Evolutionary conservation across 2,888 invertebrate species (phyloP).

Genomic region (Rotaria magnacalcarata): DNA sequence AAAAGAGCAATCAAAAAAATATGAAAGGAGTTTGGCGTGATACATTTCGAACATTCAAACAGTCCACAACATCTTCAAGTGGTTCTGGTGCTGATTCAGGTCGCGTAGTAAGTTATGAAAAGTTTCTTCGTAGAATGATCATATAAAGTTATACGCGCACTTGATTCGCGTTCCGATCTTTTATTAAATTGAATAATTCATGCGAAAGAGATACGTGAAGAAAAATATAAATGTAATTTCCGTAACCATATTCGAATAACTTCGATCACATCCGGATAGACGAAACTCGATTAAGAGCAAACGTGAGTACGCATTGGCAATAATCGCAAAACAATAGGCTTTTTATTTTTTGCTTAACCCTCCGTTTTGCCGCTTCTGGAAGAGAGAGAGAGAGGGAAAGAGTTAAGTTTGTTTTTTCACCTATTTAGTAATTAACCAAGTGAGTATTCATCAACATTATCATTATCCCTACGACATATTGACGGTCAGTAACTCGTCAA

Average conservation of each 20-base stretch:
- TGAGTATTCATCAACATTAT: neutral
- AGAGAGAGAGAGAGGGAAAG: neutral
- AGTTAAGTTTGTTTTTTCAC: neutral
- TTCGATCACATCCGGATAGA: neutral
- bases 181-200: neutral
- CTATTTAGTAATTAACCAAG: neutral
- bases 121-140: too few relatives aligned
- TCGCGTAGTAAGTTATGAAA: neutral
- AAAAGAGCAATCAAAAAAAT: neutral
- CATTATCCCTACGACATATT: neutral
- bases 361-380: neutral
- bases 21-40: conserved; percentile 20
- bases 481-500: neutral
- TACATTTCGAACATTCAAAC: neutral
- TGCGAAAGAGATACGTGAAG: neutral
- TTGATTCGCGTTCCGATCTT: neutral
- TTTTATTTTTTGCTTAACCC: neutral
- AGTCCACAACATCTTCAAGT: neutral
- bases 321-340: neutral
- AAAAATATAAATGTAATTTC: neutral
- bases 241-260: neutral
- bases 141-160: neutral
- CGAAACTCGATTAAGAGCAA: neutral
- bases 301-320: neutral
- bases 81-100: neutral